A percentile compares a stretch with the other conserved stretches of the same genome.
phyloP scores from a whole-genome alignment of 2,113 vertebrate species.

The Machaerirhynchus nigripectus region DNA sequence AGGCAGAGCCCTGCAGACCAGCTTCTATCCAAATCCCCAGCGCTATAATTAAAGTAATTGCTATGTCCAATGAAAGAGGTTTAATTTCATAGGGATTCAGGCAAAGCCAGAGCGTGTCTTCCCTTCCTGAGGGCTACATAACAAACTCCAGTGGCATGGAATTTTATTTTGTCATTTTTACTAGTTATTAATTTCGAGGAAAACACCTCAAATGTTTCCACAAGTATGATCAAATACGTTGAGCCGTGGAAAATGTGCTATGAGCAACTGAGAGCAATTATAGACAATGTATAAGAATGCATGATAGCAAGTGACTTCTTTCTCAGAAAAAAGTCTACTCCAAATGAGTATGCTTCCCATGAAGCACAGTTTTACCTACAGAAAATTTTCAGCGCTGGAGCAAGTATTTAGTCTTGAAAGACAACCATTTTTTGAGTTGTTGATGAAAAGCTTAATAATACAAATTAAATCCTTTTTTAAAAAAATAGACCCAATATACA shows the following conservation, averaged over 20 bases:
- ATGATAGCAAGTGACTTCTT: neutral
- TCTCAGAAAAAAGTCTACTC: neutral
- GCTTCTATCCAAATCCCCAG: constrained; percentile 37
- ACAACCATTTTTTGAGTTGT: neutral
- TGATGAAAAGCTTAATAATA: neutral
- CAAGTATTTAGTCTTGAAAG: neutral
- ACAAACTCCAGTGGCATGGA: neutral
- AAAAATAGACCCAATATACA: neutral
- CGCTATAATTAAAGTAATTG: constrained; percentile 78
- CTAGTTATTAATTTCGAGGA: neutral
- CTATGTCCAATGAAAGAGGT: constrained; percentile 68
- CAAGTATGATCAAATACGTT: neutral
- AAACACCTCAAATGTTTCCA: neutral
- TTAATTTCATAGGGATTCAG: constrained; percentile 80
- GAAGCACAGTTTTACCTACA: neutral
- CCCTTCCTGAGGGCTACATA: constrained; percentile 46
- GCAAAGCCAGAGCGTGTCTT: constrained; percentile 54
- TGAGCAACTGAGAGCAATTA: neutral
- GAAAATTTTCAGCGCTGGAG: neutral
- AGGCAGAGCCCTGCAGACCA: constrained; percentile 16
- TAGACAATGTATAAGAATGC: neutral
- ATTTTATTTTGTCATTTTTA: neutral
- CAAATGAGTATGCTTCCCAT: neutral
- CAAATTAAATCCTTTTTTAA: neutral
- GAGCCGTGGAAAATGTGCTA: neutral